These are phyloP conservation scores for Columba guinea DNA, from an alignment of 2,797 vertebrate genomes.

Conservation along the genomic window DNA sequence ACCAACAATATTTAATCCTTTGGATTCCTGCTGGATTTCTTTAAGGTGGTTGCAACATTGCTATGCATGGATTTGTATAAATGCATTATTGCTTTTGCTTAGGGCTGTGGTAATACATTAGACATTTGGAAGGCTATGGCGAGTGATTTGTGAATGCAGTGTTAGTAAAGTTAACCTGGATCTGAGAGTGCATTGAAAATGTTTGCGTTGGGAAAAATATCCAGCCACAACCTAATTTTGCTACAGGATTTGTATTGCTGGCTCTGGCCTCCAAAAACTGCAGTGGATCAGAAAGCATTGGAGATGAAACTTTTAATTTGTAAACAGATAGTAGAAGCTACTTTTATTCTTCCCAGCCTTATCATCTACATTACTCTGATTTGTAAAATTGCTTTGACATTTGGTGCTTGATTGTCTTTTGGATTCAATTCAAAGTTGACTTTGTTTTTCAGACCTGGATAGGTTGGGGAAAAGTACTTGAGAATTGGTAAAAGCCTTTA, in stretches of 20 bases:
- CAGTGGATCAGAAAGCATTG: not conserved
- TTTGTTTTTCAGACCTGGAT: conserved; percentile 16
- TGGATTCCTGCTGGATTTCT: not conserved
- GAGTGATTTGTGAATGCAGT: not conserved
- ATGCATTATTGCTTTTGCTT: not conserved
- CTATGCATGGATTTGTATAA: not conserved
- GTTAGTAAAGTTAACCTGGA: not conserved
- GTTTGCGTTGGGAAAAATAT: not conserved
- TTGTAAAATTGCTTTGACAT: conserved; percentile 34
- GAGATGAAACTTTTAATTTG: not conserved
- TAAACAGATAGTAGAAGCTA: not conserved
- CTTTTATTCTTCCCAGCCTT: not conserved
- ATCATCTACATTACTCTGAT: not conserved
- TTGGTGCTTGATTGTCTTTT: conserved; percentile 49
- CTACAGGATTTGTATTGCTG: not conserved
- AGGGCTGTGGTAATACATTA: not conserved
- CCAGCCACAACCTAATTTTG: not conserved
- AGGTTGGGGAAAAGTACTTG: not conserved
- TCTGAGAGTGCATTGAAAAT: not conserved
- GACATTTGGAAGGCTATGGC: rapidly evolving
- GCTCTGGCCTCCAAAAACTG: not conserved
- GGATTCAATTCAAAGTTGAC: conserved; percentile 19
- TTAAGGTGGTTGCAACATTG: not conserved
- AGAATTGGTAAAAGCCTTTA: not conserved
- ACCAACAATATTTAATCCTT: not conserved